Evolutionary conservation across 2,797 vertebrate genomes (phyloP).

Genomic region (Leuciscus waleckii): DNA sequence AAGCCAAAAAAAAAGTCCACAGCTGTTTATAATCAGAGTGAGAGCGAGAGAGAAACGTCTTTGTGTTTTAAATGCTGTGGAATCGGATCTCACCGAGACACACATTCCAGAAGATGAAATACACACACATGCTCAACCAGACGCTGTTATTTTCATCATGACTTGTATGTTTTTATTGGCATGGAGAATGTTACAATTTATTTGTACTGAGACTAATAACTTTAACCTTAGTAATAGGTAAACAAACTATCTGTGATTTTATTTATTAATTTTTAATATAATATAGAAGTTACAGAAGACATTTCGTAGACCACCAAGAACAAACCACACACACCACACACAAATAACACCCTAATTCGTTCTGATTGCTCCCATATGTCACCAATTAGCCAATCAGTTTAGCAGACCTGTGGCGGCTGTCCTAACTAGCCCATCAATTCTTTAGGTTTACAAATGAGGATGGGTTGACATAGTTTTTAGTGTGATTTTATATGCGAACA

Average conservation of each 20-base stretch:
- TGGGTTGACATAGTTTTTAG: not conserved
- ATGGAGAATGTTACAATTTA: not conserved
- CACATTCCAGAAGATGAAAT: constrained; percentile 54
- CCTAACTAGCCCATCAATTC: constrained; percentile 39
- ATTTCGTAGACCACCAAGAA: constrained; percentile 23
- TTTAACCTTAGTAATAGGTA: constrained; percentile 21
- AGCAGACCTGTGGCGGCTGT: constrained; percentile 53
- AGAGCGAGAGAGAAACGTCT: constrained; percentile 38
- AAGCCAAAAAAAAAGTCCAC: constrained; percentile 51
- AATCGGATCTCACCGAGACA: constrained; percentile 60
- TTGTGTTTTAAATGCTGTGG: constrained; percentile 59
- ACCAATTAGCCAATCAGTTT: constrained; percentile 77
- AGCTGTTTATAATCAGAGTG: constrained; percentile 63
- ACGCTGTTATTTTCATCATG: constrained; percentile 15
- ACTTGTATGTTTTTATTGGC: constrained; percentile 33
- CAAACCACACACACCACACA: constrained; percentile 41
- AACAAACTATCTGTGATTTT: constrained; percentile 33
- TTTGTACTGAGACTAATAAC: constrained; percentile 11
- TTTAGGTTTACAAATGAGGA: constrained; percentile 23
- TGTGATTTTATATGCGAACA: not conserved
- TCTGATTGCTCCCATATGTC: constrained; percentile 76
- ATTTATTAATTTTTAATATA: not conserved
- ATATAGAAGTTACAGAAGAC: not conserved
- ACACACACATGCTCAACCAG: constrained; percentile 6
- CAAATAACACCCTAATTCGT: constrained; percentile 70